These are phyloP conservation scores for Xylophagus ater DNA, from an alignment of 2,888 invertebrate species.

Conservation along the genomic window DNA sequence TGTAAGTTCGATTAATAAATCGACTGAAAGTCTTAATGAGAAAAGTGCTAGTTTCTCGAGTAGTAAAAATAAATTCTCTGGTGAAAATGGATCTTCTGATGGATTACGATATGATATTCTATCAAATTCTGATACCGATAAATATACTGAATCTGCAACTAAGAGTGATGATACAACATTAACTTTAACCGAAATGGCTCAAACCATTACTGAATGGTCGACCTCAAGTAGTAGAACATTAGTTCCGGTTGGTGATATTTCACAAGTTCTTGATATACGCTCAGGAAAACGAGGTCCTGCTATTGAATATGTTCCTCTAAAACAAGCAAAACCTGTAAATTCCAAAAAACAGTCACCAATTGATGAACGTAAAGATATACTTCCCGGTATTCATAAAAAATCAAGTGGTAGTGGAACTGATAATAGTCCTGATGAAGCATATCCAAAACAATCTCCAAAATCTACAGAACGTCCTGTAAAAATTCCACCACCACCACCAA, in stretches of 20 bases:
- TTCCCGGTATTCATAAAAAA: constrained; percentile 32
- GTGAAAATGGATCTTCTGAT: constrained; percentile 38
- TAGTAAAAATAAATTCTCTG: constrained; percentile 32
- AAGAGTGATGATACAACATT: constrained; percentile 71
- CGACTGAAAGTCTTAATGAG: constrained; percentile 41
- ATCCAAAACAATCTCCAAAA: constrained; percentile 17
- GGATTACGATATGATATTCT: constrained; percentile 47
- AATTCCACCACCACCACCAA: constrained; percentile 37
- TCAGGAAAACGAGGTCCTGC: constrained; percentile 20
- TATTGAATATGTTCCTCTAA: constrained; percentile 34
- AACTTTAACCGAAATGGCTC: constrained; percentile 57
- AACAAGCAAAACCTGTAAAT: constrained; percentile 26
- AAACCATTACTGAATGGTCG: constrained; percentile 75
- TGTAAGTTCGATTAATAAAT: constrained; percentile 49
- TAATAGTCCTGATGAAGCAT: constrained; percentile 23
- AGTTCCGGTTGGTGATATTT: constrained; percentile 47
- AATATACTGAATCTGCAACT: constrained; percentile 52
- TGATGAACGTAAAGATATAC: constrained; percentile 28
- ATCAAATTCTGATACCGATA: constrained; percentile 49
- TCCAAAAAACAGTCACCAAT: constrained; percentile 27
- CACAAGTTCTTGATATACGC: constrained; percentile 17
- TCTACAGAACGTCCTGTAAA: constrained; percentile 38
- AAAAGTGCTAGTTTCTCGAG: constrained; percentile 35
- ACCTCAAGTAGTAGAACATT: constrained; percentile 68
- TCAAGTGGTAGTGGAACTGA: constrained; percentile 27